Evolutionary conservation across 2,888 invertebrate species (phyloP), one percentile per base, ranked within the genome.

Genomic region (Unio delphinus): DNA sequence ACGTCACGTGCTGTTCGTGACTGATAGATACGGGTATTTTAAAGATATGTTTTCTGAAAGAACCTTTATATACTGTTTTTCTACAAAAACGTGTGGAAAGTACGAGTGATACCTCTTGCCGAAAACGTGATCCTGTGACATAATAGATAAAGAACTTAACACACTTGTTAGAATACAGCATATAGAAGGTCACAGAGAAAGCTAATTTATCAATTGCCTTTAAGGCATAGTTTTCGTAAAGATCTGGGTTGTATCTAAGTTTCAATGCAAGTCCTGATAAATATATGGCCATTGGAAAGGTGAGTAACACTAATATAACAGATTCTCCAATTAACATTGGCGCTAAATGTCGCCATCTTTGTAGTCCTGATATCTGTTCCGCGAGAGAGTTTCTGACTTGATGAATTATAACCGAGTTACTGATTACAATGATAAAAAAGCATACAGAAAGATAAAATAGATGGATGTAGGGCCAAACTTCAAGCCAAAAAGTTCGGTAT

Each of bases 131-230:
- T 56, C 85, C 85, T 8, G 81, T 81, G 11, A 76, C 69, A 59
- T 79, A 76, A 65, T 83, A 83, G 67, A 83, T 76, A 66, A 81
- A 78, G 69, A 83, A 85, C 62, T 81, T 85, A 26, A 81, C 81
- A 68, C 83, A 85, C 65, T 83, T 85, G 70, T 83, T 83, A 23
- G 83, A 78, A 65, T 83, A 85, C 0, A 83, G 63, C 74, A 82
- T 78, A 62, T 85, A 85, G 71, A 85, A 82, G 1, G 83, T 82
- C 15, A 82, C 68, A 23, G 80, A 81, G 69, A 85, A 85, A 1
- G 78, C 65, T 20, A 85, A 71, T 45, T 75, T 74, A 64, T 81
- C 76, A 23, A 55, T 66, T 3, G 77, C 74, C 15, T 67, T 75
- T n/a, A 71, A 79, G 7, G 65, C 65, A 0, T 77, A 69, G 28